Percentiles rank a stretch among this genome's conserved stretches.
phyloP scores from a whole-genome alignment of 2,888 invertebrate species.

The Xanthia icteritia region DNA sequence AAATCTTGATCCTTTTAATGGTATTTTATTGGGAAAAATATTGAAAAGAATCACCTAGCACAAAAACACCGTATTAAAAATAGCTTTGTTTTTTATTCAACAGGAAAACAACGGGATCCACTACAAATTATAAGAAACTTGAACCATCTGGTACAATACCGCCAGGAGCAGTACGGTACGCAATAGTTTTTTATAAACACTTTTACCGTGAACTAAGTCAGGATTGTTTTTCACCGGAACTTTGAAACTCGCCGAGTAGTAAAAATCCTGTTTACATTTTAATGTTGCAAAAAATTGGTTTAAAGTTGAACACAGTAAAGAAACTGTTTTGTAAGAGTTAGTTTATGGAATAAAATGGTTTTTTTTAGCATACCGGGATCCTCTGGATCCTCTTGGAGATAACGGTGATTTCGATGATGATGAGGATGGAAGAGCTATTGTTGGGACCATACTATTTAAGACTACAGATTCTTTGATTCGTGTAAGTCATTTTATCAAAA shows the following conservation, averaged over 20 bases:
- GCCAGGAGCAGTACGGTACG: constrained; percentile 85
- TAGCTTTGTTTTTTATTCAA: constrained; percentile 59
- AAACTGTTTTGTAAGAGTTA: constrained; percentile 18
- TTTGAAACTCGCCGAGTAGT: constrained; percentile 55
- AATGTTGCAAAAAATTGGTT: constrained; percentile 61
- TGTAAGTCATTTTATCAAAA: constrained; percentile 70
- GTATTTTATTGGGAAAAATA: neutral
- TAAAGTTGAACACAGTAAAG: constrained; percentile 43
- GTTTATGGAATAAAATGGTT: constrained; percentile 33
- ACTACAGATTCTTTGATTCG: constrained; percentile 84
- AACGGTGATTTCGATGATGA: constrained; percentile 85
- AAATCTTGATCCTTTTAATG: neutral
- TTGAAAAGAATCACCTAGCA: neutral
- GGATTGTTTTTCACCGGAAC: constrained; percentile 59
- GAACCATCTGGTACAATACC: constrained; percentile 83
- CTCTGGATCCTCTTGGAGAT: constrained; percentile 80
- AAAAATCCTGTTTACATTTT: constrained; percentile 62
- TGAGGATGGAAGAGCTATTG: constrained; percentile 85
- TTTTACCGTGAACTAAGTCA: constrained; percentile 55
- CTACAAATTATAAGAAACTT: constrained; percentile 84
- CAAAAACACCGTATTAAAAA: constrained; percentile 13
- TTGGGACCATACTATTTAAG: constrained; percentile 86
- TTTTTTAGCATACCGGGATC: constrained; percentile 79
- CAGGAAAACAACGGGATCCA: constrained; percentile 86
- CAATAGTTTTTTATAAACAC: constrained; percentile 61